Percentiles rank a stretch among this genome's conserved stretches.
Conservation (phyloP, 23 tunicate species). For the Ciona savignyi region DNA sequence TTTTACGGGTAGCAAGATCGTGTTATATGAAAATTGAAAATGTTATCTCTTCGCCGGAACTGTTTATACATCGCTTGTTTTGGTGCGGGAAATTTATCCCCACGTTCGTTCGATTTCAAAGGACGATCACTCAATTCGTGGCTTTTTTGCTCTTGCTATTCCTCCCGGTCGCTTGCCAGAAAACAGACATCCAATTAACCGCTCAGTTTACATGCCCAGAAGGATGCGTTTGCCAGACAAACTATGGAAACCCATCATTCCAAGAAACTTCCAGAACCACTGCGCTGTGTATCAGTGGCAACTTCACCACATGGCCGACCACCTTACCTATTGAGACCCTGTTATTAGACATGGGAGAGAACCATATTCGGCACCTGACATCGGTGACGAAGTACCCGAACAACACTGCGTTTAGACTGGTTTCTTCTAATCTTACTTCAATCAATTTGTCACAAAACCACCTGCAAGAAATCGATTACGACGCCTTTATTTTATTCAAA, state of each 20-base stretch:
- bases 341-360: background rate
- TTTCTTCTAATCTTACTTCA: background rate
- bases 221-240: background rate
- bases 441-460: conserved; percentile 1
- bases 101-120: background rate
- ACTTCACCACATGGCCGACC: background rate
- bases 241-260: background rate
- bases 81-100: too few relatives aligned
- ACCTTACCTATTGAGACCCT: background rate
- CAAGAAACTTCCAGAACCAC: background rate
- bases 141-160: background rate
- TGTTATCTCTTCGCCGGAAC: too few relatives aligned
- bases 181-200: background rate
- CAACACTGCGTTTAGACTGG: background rate
- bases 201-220: background rate
- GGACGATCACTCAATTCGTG: background rate
- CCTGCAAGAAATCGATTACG: background rate
- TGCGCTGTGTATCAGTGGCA: background rate
- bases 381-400: background rate
- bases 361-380: background rate
- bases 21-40: too few relatives aligned
- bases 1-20: too few relatives aligned
- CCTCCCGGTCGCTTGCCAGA: background rate
- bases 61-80: too few relatives aligned
- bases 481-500: background rate